Conservation (phyloP, 2,888 invertebrate species). For the Oeneis ivallda region DNA sequence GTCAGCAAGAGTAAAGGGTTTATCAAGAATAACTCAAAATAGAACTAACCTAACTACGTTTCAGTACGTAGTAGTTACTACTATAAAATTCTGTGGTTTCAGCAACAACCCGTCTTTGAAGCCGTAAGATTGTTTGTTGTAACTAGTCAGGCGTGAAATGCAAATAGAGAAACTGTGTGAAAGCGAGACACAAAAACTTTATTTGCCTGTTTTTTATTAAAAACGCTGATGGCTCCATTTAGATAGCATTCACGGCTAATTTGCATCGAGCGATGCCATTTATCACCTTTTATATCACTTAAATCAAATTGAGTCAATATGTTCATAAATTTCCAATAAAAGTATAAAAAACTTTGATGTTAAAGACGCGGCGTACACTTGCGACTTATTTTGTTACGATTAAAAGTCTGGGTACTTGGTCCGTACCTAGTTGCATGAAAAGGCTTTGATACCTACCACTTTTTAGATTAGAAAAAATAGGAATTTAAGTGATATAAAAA, state of each 20-base stretch:
- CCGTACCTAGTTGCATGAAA: background rate
- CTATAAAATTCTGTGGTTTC: background rate
- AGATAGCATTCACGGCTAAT: slow-evolving; percentile 13
- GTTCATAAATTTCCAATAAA: slow-evolving; percentile 12
- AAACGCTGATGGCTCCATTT: slow-evolving; percentile 11
- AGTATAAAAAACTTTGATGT: background rate
- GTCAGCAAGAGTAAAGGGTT: too few species aligned
- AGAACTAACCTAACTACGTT: too few species aligned
- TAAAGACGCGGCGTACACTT: background rate
- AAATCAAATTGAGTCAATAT: slow-evolving; percentile 13
- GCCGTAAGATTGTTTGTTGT: background rate
- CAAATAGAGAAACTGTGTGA: slow-evolving; percentile 10
- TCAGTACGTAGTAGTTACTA: background rate
- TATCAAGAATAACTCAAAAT: too few species aligned
- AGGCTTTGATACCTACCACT: too few species aligned
- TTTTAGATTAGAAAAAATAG: too few species aligned
- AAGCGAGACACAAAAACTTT: background rate
- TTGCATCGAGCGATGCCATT: slow-evolving; percentile 4
- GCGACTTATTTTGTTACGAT: background rate
- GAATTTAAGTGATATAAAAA: background rate
- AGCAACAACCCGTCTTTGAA: background rate
- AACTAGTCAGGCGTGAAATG: slow-evolving; percentile 1
- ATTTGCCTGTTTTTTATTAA: slow-evolving; percentile 5
- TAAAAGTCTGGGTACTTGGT: background rate
- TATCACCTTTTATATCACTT: slow-evolving; percentile 5